These are phyloP conservation scores for Scrobipalpa atriplicella DNA, from an alignment of 2,888 invertebrate genomes.

Conservation along the genomic window DNA sequence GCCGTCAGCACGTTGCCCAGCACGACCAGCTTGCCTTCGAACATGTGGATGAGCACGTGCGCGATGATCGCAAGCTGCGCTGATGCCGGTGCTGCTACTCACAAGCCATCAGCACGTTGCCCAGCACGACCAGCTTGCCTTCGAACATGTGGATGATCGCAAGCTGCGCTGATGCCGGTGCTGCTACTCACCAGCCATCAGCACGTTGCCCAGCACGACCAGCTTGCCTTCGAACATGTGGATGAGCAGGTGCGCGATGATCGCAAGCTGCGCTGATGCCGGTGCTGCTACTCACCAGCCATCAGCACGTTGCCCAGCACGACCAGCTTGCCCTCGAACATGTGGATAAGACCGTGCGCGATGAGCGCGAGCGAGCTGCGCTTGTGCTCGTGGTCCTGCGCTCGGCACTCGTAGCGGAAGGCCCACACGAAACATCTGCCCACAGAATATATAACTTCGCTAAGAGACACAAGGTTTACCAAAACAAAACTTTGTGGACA, in stretches of 20 bases:
- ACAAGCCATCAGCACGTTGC: constrained; percentile 62
- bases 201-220: constrained; percentile 43
- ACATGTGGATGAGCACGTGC: constrained; percentile 52
- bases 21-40: constrained; percentile 46
- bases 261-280: too few species aligned
- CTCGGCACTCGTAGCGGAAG: constrained; percentile 67
- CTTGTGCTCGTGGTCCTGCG: constrained; percentile 57
- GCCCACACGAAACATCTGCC: constrained; percentile 70
- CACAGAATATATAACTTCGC: constrained; percentile 14
- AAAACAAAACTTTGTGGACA: too few species aligned
- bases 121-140: constrained; percentile 47
- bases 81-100: constrained; percentile 13
- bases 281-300: constrained; percentile 51
- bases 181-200: constrained; percentile 60
- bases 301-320: constrained; percentile 54
- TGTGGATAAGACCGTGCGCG: constrained; percentile 48
- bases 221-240: constrained; percentile 56
- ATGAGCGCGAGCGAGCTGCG: constrained; percentile 60
- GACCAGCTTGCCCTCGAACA: constrained; percentile 52
- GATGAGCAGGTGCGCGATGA: constrained; percentile 50
- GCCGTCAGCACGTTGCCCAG: constrained; percentile 59
- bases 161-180: constrained; percentile 60
- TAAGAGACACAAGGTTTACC: too few species aligned
- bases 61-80: too few species aligned
- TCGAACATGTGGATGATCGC: constrained; percentile 53